Base-by-base conservation (phyloP, 2,113 vertebrate genomes). In the Scartelaos histophorus region DNA sequence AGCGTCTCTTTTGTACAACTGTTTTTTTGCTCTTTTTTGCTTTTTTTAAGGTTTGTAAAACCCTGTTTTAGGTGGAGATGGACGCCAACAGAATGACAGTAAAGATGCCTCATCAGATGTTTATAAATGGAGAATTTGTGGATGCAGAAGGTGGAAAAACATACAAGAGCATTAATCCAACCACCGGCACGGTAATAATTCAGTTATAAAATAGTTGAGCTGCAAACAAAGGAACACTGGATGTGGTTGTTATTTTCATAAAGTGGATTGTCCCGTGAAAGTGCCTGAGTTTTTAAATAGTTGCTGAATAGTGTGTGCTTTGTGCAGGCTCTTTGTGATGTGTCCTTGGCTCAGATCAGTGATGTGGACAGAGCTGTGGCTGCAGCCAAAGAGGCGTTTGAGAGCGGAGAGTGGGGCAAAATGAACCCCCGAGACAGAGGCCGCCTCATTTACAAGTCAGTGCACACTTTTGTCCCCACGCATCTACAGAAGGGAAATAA, bases 361-460 rank as follows among this genome's bases (percentile, higher is more conserved):
- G 94, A 95, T 22, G 93, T 95, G 51, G 91, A 95, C 84, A 90
- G 12, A 35, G 94, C 94, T 0, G 94, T 95, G 3, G 85, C 53
- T 66, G 93, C 93, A 15, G 94, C 94, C 22, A 94, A 94, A 68
- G 92, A 92, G 49, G 93, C 94, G 5, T 95, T 95, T 76, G 93
- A 95, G 77, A 87, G 91, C 19, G 94, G 94, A 5, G 92, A 94
- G 69, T 95, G 94, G 94, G 93, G 94, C 22, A 93, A 85, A 78
- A 95, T 95, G 93, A 95, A 95, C 80, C 90, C 94, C 24, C 90
- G 94, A 82, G 94, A 95, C 89, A 77, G 93, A 75, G 94, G 94
- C 35, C 83, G 88, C 65, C 88, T 95, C 21, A 75, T 95, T 5
- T 94, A 94, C 91, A 93, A 83, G 94, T 95, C 70, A 79, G 90